Evolutionary conservation across 2,888 invertebrate species (phyloP).

Genomic region (Agriopis aurantiaria): DNA sequence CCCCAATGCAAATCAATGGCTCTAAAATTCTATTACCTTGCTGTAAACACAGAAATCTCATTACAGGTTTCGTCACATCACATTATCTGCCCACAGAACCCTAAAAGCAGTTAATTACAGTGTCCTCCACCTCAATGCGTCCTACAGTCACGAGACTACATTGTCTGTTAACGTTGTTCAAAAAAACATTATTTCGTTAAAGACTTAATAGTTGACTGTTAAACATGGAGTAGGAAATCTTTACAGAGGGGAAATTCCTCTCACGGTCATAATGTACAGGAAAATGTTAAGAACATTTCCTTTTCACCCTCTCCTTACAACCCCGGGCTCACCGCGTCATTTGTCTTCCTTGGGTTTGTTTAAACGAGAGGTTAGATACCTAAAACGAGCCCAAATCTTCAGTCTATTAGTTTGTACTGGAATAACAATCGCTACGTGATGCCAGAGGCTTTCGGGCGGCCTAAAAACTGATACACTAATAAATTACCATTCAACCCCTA

Average conservation of each 20-base stretch:
- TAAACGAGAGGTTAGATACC: too few species aligned
- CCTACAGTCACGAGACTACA: constrained; percentile 30
- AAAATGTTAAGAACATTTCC: too few species aligned
- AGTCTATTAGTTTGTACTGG: too few species aligned
- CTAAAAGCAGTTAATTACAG: constrained; percentile 38
- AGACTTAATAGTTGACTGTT: constrained; percentile 26
- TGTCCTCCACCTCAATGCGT: constrained; percentile 48
- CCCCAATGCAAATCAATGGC: neutral
- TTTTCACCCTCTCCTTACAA: too few species aligned
- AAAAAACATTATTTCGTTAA: constrained; percentile 39
- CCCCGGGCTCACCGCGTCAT: too few species aligned
- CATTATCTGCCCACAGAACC: constrained; percentile 24
- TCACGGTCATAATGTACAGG: neutral
- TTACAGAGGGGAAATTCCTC: neutral
- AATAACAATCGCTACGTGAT: too few species aligned
- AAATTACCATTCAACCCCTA: too few species aligned
- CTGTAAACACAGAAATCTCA: neutral
- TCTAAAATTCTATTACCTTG: constrained; percentile 2
- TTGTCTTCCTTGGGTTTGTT: too few species aligned
- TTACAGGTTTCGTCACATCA: constrained; percentile 16
- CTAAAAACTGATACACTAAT: too few species aligned
- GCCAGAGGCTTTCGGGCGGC: too few species aligned
- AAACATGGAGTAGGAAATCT: neutral
- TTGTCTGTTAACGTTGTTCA: constrained; percentile 41
- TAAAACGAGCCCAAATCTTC: too few species aligned